Base-by-base conservation (phyloP, 2,797 vertebrate genomes). In the Echiichthys vipera region DNA sequence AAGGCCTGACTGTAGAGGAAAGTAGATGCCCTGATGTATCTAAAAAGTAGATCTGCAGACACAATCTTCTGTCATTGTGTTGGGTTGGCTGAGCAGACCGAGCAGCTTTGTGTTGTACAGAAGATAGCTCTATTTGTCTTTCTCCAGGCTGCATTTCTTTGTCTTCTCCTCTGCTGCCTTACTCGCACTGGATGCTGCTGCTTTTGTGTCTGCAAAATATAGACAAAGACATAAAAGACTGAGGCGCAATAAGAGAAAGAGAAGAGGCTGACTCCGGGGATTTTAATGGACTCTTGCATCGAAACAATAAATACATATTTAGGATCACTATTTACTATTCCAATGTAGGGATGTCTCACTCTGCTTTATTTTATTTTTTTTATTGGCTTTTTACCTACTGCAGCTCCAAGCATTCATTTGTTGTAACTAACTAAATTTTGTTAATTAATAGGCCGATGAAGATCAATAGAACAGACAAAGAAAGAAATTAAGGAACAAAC, bases 151-250 rank as follows among this genome's bases (percentile, higher is more conserved):
- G 80, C 66, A 51, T 70, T 84, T 85, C 90, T 91, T 90, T 59
- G 69, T 83, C 74, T 87, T 87, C 71, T 91, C 85, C 58, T 81
- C 90, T 27, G 77, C 74, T 0, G 53, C 54, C 55, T 90, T 89
- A 84, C 74, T 83, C 13, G 15, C 64, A 13, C 71, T 69, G 66
- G 80, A 66, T 55, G 69, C 77, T 61, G 83, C 80, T 50, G 66
- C 87, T 81, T 84, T 88, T 82, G 82, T 86, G 65, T 84, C 93
- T 92, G 84, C 30, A 77, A 67, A 87, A 84, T n/a, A 74, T 0
- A 83, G 49, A 83, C 10, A 77, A 29, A 49, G 22, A 73, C 58
- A 62, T 59, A 12, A 77, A 68, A 71, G 67, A 67, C 25, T 66
- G 29, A 50, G 27, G 2, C 56, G 73, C 51, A 9, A 40, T 13